Base-by-base conservation (phyloP, 1,140 invertebrate genomes). In the Drosophila santomea region DNA sequence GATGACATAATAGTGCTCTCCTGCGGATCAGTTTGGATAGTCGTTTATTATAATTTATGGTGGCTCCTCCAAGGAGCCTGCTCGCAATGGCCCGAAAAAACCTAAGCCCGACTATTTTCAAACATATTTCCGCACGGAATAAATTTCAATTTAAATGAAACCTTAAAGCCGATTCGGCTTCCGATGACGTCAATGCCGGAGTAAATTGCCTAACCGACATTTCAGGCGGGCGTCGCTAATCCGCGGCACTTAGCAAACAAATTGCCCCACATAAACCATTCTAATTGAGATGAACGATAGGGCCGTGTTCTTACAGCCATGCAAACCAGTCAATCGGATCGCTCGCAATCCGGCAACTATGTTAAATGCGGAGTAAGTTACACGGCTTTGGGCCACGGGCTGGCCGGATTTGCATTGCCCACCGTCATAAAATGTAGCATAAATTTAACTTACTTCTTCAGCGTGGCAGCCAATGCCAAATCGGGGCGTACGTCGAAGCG, bases 401-500 rank as follows among this genome's bases (percentile, higher is more conserved):
- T 32, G 28, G n/a, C 43, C 45, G 58, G 51, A 68, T 85, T 81
- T 69, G 48, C 48, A 59, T 60, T 66, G 59, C 51, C 48, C 58
- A 57, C 32, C 74, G 90, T 74, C 75, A 86, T 88, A 73, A 85
- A 86, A 71, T 60, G 60, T 38, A 73, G 78, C 43, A 93, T 95
- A 93, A 89, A 89, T 89, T 90, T 90, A 75, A 92, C 91, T 92
- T 95, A 96, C 93, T 96, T 95, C 79, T 95, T 94, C 54, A 96
- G 92, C 54, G 96, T 95, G 61, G 94, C 94, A 43, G 94, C 94
- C 60, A 95, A 90, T 58, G 94, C 95, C 44, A 95, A 91, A 54
- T 95, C 94, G 58, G 95, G 94, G 57, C 93, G 93, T 36, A 93
- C 94, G 84, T 95, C 95, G 79, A 94, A 96, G 44, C 94, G 93